A percentile compares a stretch with the other conserved stretches of the same genome.
These are phyloP conservation scores for Agonopterix alstromeriana DNA, from an alignment of 2,888 invertebrate species.

Conservation along the genomic window DNA sequence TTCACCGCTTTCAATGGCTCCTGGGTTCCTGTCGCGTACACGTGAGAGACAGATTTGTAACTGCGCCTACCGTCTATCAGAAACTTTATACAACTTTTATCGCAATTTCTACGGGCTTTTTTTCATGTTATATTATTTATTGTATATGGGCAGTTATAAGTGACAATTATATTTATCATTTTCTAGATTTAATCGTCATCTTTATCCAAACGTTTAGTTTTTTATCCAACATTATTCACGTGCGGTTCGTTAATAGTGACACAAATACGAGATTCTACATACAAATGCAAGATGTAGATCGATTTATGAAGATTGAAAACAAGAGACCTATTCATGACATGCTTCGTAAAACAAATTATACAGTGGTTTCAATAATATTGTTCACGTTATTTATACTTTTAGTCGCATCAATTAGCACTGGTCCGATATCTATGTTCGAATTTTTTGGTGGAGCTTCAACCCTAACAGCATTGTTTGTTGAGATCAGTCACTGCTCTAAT, in stretches of 20 bases:
- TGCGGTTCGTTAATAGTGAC: slow-evolving; percentile 34
- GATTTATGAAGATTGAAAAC: slow-evolving; percentile 34
- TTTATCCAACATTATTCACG: slow-evolving; percentile 26
- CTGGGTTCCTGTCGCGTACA: slow-evolving; percentile 40
- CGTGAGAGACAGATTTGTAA: slow-evolving; percentile 35
- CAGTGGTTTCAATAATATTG: too few relatives aligned
- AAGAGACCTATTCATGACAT: slow-evolving; percentile 12
- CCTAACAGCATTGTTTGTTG: neutral
- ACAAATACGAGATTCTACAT: slow-evolving; percentile 36
- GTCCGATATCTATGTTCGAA: too few relatives aligned
- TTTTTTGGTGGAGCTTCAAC: too few relatives aligned
- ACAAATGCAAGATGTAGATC: slow-evolving; percentile 43
- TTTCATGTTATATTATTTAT: too few relatives aligned
- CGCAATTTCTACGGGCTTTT: neutral
- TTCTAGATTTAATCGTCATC: too few relatives aligned
- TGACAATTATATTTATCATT: too few relatives aligned
- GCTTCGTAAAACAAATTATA: too few relatives aligned
- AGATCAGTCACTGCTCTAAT: slow-evolving; percentile 2
- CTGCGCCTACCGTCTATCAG: slow-evolving; percentile 31
- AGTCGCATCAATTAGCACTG: too few relatives aligned
- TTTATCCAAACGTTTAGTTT: neutral
- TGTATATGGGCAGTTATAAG: too few relatives aligned
- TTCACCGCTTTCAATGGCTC: slow-evolving; percentile 28
- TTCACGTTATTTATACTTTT: too few relatives aligned
- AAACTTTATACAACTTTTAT: slow-evolving; percentile 26